These are phyloP conservation scores for Coilia nasus DNA, from an alignment of 2,797 vertebrate species.

Conservation along the genomic window DNA sequence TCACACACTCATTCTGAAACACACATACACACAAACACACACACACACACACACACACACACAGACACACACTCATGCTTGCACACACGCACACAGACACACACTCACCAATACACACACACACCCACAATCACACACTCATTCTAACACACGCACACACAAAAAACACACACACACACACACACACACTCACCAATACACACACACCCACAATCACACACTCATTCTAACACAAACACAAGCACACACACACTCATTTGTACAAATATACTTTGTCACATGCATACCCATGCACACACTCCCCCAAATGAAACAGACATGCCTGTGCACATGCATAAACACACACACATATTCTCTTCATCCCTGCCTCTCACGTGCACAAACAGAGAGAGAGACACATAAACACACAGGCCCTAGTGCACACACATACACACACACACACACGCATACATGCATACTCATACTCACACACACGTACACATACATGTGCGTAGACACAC, in stretches of 20 bases:
- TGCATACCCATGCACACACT: too few species aligned
- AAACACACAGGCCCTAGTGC: neutral
- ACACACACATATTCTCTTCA: too few species aligned
- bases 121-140: too few species aligned
- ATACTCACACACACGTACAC: neutral
- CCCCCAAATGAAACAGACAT: too few species aligned
- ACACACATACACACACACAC: neutral
- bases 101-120: slow-evolving; percentile 52
- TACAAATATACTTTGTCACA: too few species aligned
- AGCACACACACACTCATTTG: neutral
- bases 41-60: neutral
- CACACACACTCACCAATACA: neutral
- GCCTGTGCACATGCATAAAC: too few species aligned
- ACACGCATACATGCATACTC: neutral
- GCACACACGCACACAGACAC: too few species aligned
- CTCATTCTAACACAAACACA: neutral
- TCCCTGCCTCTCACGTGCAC: too few species aligned
- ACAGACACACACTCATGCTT: too few species aligned
- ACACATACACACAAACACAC: neutral
- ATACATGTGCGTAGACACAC: neutral
- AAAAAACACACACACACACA: neutral
- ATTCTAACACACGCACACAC: neutral
- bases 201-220: neutral
- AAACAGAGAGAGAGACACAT: too few species aligned
- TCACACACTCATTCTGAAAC: neutral